Conservation (phyloP, 2,797 vertebrate species). For the Sebastolobus altivelis region DNA sequence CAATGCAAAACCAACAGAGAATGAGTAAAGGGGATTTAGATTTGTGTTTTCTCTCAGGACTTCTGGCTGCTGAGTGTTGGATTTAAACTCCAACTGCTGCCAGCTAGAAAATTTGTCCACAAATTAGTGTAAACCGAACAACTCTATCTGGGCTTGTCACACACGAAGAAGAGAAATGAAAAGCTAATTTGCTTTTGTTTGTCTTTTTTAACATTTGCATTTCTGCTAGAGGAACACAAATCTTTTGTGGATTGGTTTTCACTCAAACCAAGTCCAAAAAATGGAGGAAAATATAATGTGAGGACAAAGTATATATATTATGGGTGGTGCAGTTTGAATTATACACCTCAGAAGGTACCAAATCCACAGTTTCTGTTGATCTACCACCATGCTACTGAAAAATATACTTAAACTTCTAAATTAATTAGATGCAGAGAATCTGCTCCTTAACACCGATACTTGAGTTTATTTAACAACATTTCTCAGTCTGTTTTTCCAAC, state of each 20-base stretch:
- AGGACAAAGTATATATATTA: neutral
- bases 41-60: slow-evolving; percentile 16
- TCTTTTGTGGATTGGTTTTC: neutral
- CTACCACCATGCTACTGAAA: neutral
- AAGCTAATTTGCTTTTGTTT: neutral
- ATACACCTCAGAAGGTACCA: neutral
- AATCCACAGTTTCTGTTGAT: neutral
- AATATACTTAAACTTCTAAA: neutral
- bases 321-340: neutral
- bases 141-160: neutral
- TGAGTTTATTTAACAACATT: slow-evolving; percentile 53
- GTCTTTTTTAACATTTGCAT: slow-evolving; percentile 7
- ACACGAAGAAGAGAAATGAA: neutral
- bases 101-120: slow-evolving; percentile 13
- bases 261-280: neutral
- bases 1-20: slow-evolving; percentile 16
- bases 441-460: slow-evolving; percentile 16
- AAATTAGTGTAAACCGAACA: neutral
- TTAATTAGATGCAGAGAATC: slow-evolving; percentile 16
- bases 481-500: slow-evolving; percentile 33
- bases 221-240: neutral
- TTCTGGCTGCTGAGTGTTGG: slow-evolving; percentile 6
- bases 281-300: neutral
- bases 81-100: slow-evolving; percentile 18
- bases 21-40: neutral